phyloP scores from a whole-genome alignment of 2,888 invertebrate species.

The Hanleya hanleyi region DNA sequence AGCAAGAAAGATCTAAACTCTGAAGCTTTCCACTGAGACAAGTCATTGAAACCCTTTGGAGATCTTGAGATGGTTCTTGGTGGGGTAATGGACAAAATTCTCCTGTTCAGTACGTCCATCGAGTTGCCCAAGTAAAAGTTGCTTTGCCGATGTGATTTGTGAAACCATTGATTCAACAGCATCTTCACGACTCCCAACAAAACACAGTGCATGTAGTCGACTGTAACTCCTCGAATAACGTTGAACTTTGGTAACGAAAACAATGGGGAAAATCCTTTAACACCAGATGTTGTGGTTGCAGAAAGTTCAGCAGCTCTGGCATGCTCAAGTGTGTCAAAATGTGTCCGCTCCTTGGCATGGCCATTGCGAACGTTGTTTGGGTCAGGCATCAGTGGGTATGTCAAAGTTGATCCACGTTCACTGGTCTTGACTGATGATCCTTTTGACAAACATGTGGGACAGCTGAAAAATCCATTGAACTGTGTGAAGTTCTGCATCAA shows the following conservation, averaged over 20 bases:
- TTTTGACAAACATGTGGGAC: slow-evolving; percentile 6
- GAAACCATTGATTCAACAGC: slow-evolving; percentile 39
- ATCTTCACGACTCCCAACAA: slow-evolving; percentile 41
- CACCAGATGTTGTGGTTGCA: neutral
- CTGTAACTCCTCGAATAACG: slow-evolving; percentile 37
- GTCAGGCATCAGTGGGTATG: neutral
- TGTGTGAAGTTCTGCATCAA: neutral
- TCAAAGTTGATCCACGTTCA: neutral
- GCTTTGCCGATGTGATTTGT: slow-evolving; percentile 18
- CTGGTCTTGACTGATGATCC: neutral
- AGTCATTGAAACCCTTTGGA: slow-evolving; percentile 14
- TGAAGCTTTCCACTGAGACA: slow-evolving; percentile 26
- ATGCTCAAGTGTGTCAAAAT: neutral
- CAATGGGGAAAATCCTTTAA: slow-evolving; percentile 20
- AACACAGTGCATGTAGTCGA: slow-evolving; percentile 51
- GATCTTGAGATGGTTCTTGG: slow-evolving; percentile 18
- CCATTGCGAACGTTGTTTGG: neutral
- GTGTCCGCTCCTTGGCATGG: neutral
- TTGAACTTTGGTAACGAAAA: slow-evolving; percentile 27
- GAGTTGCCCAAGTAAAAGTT: slow-evolving; percentile 12
- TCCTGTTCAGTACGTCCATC: neutral
- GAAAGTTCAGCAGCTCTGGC: neutral
- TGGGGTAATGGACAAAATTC: slow-evolving; percentile 18
- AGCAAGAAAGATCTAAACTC: slow-evolving; percentile 23
- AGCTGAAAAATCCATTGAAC: slow-evolving; percentile 12